Percentiles rank a stretch among this genome's conserved stretches.
Evolutionary conservation across 1,140 invertebrate genomes (phyloP).

Genomic region (Drosophila erecta): DNA sequence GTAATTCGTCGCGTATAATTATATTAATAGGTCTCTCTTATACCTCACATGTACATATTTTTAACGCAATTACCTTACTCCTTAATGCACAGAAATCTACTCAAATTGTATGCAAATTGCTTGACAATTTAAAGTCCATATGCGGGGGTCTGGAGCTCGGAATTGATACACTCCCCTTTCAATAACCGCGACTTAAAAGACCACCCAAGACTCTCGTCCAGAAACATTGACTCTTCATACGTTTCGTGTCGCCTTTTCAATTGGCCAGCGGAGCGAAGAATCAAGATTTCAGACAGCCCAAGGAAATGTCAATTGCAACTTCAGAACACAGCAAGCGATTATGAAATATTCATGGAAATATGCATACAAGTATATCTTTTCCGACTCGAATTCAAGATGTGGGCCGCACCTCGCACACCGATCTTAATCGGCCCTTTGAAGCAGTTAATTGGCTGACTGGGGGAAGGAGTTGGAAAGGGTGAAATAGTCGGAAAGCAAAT

Average conservation of each 20-base stretch:
- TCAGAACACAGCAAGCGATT: slow-evolving; percentile 32
- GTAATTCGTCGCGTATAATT: not conserved
- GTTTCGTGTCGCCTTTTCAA: slow-evolving; percentile 20
- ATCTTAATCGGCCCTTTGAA: slow-evolving; percentile 36
- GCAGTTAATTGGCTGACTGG: slow-evolving; percentile 45
- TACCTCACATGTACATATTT: too few species aligned
- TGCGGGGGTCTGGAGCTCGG: slow-evolving; percentile 6
- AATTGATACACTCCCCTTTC: not conserved
- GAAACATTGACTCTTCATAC: slow-evolving; percentile 18
- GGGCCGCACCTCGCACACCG: slow-evolving; percentile 36
- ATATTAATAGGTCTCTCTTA: not conserved
- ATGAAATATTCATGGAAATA: slow-evolving; percentile 38
- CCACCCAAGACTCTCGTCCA: slow-evolving; percentile 15
- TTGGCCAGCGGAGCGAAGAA: slow-evolving; percentile 6
- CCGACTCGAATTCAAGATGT: slow-evolving; percentile 43
- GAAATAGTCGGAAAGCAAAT: slow-evolving; percentile 24
- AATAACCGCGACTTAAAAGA: not conserved
- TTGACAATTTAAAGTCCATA: slow-evolving; percentile 9
- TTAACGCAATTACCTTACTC: not conserved
- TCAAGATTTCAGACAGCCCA: slow-evolving; percentile 15
- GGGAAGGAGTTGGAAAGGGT: slow-evolving; percentile 18
- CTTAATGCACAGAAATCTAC: not conserved
- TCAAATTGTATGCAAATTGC: slow-evolving; percentile 40
- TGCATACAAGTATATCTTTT: not conserved
- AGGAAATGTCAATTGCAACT: slow-evolving; percentile 49